phyloP scores from a whole-genome alignment of 2,888 invertebrate genomes.

The Calameuta filiformis region DNA sequence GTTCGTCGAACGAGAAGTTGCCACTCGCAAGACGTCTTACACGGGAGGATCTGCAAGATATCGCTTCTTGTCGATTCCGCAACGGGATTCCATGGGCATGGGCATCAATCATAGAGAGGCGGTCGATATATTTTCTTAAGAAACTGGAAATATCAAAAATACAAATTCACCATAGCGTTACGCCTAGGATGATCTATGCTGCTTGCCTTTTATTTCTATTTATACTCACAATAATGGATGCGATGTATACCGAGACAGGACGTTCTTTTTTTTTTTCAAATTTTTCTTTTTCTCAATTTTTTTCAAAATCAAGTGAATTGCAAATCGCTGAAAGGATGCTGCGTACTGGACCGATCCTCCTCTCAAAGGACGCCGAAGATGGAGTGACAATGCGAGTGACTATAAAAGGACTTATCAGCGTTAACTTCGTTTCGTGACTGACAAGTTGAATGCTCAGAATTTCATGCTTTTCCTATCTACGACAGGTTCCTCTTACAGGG shows the following conservation, averaged over 20 bases:
- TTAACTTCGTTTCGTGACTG: conserved; percentile 44
- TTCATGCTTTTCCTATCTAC: conserved; percentile 45
- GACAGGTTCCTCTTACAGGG: conserved; percentile 29
- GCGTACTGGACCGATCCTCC: conserved; percentile 34
- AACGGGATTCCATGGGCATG: not conserved
- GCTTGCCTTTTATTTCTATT: not conserved
- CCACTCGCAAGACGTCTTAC: not conserved
- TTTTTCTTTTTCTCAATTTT: not conserved
- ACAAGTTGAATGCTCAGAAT: conserved; percentile 46
- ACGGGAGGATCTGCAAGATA: not conserved
- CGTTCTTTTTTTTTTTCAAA: not conserved
- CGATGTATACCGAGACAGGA: not conserved
- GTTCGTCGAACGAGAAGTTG: conserved; percentile 20
- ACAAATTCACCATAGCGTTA: not conserved
- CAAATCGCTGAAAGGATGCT: not conserved
- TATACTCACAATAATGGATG: not conserved
- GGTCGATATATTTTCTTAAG: not conserved
- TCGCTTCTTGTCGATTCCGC: conserved; percentile 2
- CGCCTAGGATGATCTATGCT: not conserved
- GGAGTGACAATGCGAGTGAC: conserved; percentile 43
- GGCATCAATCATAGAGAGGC: not conserved
- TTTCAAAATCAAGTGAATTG: not conserved
- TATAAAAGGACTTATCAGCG: conserved; percentile 44
- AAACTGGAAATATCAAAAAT: conserved; percentile 1
- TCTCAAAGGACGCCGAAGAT: conserved; percentile 38